Evolutionary conservation across 92 coral and sea anemone genomes (phyloP).

Genomic region (Epizoanthus scotinus): DNA sequence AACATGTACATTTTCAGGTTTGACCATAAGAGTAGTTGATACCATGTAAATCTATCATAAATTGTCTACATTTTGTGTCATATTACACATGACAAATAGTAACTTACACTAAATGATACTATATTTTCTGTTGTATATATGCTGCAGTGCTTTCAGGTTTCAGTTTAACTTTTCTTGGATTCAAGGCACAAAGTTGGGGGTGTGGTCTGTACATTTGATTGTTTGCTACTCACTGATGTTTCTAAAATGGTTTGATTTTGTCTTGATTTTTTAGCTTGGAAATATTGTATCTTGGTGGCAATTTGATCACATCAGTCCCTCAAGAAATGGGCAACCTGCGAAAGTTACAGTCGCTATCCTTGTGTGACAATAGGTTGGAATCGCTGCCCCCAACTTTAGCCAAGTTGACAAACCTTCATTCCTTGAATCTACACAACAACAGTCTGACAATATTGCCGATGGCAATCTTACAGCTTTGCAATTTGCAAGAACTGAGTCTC

Average conservation of each 20-base stretch:
- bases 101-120: no score
- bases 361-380: conserved; percentile 86
- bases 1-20: no score
- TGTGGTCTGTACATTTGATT: no score
- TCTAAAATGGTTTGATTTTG: not conserved
- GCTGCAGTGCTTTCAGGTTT: no score
- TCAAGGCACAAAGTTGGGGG: no score
- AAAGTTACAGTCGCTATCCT: conserved; percentile 69
- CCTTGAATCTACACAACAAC: conserved; percentile 92
- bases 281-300: conserved; percentile 97
- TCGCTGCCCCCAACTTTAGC: conserved; percentile 76
- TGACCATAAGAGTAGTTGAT: no score
- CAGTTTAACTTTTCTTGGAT: no score
- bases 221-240: no score
- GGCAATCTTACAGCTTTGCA: conserved; percentile 82
- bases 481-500: conserved; percentile 83
- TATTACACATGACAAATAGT: no score
- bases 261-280: conserved; percentile 67
- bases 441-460: conserved; percentile 85
- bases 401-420: conserved; percentile 74
- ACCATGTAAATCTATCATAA: no score
- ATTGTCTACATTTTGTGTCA: no score
- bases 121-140: no score
- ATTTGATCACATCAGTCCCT: conserved; percentile 71
- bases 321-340: conserved; percentile 80